Conservation (phyloP, 2,797 vertebrate genomes). For the Setipinna tenuifilis region DNA sequence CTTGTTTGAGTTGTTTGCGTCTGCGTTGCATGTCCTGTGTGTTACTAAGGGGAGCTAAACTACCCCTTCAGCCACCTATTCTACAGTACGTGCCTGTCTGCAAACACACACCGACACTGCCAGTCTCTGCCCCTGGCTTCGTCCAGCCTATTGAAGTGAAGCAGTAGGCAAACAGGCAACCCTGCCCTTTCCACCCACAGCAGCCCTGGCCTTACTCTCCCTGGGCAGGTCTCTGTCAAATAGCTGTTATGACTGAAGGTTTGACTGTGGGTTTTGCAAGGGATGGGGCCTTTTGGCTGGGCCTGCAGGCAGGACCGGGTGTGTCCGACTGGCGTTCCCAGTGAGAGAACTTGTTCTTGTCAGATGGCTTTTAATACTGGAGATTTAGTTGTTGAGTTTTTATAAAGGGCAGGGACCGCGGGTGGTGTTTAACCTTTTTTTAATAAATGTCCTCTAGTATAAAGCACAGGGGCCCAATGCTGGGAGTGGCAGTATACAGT, state of each 20-base stretch:
- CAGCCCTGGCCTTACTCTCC: background rate
- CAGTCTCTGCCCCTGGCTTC: background rate
- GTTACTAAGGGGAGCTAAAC: too few species aligned
- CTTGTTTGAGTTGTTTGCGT: too few species aligned
- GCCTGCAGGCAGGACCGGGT: too few species aligned
- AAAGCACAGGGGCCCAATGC: too few species aligned
- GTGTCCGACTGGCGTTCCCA: too few species aligned
- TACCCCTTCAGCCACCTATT: background rate
- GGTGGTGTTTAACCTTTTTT: too few species aligned
- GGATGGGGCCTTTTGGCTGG: background rate
- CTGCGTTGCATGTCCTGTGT: too few species aligned
- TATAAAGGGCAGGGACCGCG: too few species aligned
- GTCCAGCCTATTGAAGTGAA: background rate
- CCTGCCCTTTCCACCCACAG: background rate
- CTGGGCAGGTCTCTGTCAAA: background rate
- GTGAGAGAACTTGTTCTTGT: background rate
- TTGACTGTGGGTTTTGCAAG: background rate
- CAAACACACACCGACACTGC: slow-evolving; percentile 13
- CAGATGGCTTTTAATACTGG: too few species aligned
- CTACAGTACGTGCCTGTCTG: background rate
- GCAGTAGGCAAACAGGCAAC: background rate
- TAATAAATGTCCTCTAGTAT: too few species aligned
- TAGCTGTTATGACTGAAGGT: background rate
- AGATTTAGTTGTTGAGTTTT: too few species aligned
- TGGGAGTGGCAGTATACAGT: too few species aligned